Evolutionary conservation across 2,113 vertebrate species (phyloP), one percentile per base, ranked within the genome.

Genomic region (Haemorhous mexicanus): DNA sequence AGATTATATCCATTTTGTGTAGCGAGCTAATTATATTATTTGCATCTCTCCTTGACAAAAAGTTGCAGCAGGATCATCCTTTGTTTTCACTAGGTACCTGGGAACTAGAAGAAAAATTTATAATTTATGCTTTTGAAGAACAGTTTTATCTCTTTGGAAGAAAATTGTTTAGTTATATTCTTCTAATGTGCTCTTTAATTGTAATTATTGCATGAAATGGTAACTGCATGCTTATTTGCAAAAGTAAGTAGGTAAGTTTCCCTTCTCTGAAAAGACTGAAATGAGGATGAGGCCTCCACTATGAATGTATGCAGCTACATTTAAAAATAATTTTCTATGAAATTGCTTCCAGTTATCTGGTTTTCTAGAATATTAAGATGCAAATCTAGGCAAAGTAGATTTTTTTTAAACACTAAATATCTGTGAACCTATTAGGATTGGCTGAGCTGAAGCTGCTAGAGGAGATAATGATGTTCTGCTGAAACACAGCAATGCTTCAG

Each of bases 331-430:
- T 86, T 56, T 92, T 90, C 88, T 89, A 14, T 92, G n/a, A 93
- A 96, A 81, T 70, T 72, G 46, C 79, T 96, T 89, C 80, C 85
- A 93, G 37, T 93, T 94, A 61, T 44, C 46, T 62, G 69, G 39
- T 84, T 86, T 95, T 23, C 41, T 81, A 52, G 73, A 89, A 74
- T 50, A 92, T 72, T 90, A 92, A 86, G 49, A 96, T 94, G 88
- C 52, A 91, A 95, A 96, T 92, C 22, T 68, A 92, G 68, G 56
- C 64, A 94, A 90, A 89, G 61, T 5, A 84, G 73, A 4, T 73
- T 91, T 88, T 90, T 39, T 67, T 5, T 2, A 55, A 50, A 56
- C n/a, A 33, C 37, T 47, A 58, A 53, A 12, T 87, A 46, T 64
- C 77, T 92, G 41, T 87, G 37, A 84, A 53, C 22, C 44, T 64